Percentiles rank a stretch among this genome's conserved stretches.
Evolutionary conservation across 2,888 invertebrate species (phyloP).

Genomic region (Nematopogon swammerdamellus): DNA sequence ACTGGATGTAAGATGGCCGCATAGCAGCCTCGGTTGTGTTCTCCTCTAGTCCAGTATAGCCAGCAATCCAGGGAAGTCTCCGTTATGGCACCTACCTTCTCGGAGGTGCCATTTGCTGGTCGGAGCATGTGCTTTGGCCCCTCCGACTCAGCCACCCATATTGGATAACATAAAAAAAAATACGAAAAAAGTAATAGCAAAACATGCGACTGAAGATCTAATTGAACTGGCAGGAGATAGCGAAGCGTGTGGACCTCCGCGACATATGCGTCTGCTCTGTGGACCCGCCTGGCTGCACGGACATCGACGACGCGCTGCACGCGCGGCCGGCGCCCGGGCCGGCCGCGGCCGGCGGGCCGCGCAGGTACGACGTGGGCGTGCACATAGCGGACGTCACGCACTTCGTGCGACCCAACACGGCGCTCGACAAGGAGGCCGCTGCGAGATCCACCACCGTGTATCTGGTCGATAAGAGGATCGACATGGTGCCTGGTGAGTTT

Average conservation of each 20-base stretch:
- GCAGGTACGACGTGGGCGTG: conserved; percentile 74
- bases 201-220: no score
- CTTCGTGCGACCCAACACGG: conserved; percentile 90
- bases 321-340: conserved; percentile 69
- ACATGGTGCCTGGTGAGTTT: conserved; percentile 69
- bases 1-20: no score
- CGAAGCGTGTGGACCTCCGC: conserved; percentile 79
- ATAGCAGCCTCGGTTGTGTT: no score
- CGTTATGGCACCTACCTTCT: no score
- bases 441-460: conserved; percentile 96
- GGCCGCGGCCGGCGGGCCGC: conserved; percentile 26
- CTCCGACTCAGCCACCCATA: no score
- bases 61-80: no score
- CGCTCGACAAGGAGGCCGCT: conserved; percentile 90
- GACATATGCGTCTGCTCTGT: conserved; percentile 89
- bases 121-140: no score
- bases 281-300: conserved; percentile 98
- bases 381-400: conserved; percentile 99
- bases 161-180: no score
- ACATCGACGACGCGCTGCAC: conserved; percentile 98
- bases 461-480: conserved; percentile 87
- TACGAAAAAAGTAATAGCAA: no score
- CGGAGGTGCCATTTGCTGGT: no score
- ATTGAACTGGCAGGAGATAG: conserved; percentile 58
- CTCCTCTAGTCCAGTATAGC: no score